Base-by-base conservation (phyloP, 2,888 invertebrate genomes). In the Troglohyphantes excavatus region DNA sequence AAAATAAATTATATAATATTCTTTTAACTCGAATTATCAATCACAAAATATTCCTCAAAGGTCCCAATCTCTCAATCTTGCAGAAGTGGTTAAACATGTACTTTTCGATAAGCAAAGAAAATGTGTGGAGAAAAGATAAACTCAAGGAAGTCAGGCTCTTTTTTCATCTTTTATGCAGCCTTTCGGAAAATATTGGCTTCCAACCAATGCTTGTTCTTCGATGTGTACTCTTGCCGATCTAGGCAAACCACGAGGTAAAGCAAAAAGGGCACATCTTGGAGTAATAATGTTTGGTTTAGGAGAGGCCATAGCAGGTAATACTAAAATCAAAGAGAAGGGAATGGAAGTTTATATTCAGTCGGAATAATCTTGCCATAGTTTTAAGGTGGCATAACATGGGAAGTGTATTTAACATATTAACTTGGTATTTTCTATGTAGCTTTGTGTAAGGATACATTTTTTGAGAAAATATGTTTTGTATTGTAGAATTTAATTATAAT, bases 51-150 rank as follows among this genome's bases (percentile, higher is more conserved):
- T 53, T 53, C 53, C 17, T 53, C 53, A 13, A 13, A 53, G 17
- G n/a, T 53, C 13, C 5, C 13, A 53, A 53, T 17, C 17, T 53
- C n/a, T 53, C 26, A 26, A 53, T 46, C 43, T 7, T 26, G n/a
- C 23, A 72, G 70, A 26, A 68, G 21, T 29, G 23, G 23, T 26
- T 33, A 27, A 23, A 23, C 63, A 43, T 61, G 33, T 65, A 65
- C 68, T 26, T 39, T 65, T 39, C 27, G n/a, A 63, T 65, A 39
- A 33, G 78, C 43, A 78, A 43, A 39, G 43, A 33, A 78, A 78
- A 63, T 65, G 65, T 65, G 78, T 53, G 63, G 21, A 5, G 63
- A 23, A 63, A 78, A 78, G 78, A 65, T 78, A 65, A 78, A 65
- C n/a, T 63, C n/a, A 21, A 23, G 26, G 21, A 61, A 43, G 43